Evolutionary conservation across 1,140 invertebrate species (phyloP).

Genomic region (Dryas iulia): DNA sequence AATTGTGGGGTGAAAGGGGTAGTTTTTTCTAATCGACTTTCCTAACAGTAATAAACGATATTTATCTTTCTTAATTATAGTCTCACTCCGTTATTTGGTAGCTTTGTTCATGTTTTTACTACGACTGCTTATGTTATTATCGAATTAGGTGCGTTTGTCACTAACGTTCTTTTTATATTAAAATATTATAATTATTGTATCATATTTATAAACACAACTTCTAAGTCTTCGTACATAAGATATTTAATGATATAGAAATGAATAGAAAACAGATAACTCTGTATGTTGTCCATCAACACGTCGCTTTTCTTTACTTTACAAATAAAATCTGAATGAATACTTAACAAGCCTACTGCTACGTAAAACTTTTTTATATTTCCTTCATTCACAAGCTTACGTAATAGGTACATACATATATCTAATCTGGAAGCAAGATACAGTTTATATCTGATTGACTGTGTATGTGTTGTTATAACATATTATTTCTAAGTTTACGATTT

Average conservation of each 20-base stretch:
- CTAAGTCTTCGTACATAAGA: background rate
- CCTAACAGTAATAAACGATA: constrained; percentile 80
- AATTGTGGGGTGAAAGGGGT: constrained; percentile 80
- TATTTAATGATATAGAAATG: background rate
- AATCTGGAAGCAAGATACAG: too few species aligned
- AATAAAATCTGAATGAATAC: background rate
- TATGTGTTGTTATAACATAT: too few species aligned
- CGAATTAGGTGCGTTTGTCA: constrained; percentile 71
- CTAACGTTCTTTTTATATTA: constrained; percentile 38
- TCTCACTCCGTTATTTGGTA: constrained; percentile 72
- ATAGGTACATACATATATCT: background rate
- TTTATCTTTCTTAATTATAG: constrained; percentile 81
- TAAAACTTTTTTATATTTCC: background rate
- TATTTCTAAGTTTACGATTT: too few species aligned
- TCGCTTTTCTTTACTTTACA: background rate
- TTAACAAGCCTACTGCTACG: background rate
- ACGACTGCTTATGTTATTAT: constrained; percentile 71
- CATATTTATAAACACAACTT: background rate
- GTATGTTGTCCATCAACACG: background rate
- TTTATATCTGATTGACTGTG: background rate
- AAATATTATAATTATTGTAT: background rate
- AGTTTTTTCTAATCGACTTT: constrained; percentile 80
- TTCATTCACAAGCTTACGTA: background rate
- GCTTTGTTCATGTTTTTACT: constrained; percentile 70
- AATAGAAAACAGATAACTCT: background rate